A percentile compares a stretch with the other conserved stretches of the same genome.
phyloP scores from a whole-genome alignment of 2,113 vertebrate genomes.

The Glareola pratincola region DNA sequence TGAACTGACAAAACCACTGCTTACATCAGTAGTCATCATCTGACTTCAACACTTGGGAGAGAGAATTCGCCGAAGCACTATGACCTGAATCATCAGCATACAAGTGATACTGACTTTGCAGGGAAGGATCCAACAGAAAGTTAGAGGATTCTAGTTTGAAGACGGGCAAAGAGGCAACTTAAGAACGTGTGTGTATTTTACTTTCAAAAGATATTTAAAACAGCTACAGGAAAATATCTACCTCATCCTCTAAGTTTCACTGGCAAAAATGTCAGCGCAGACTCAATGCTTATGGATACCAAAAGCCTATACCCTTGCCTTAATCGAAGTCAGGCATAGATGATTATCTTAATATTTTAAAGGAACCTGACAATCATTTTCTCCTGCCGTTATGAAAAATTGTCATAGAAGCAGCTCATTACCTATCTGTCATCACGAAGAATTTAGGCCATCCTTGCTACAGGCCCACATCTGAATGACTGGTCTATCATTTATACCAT shows the following conservation, averaged over 20 bases:
- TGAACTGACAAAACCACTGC: constrained; percentile 7
- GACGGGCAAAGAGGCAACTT: neutral
- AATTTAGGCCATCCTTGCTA: neutral
- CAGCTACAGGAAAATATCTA: neutral
- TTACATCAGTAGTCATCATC: neutral
- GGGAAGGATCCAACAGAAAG: neutral
- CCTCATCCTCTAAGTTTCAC: neutral
- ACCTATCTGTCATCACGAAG: neutral
- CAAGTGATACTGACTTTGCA: rapidly evolving
- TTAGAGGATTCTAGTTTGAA: neutral
- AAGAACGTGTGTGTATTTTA: neutral
- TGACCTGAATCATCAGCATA: neutral
- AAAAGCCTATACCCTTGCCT: neutral
- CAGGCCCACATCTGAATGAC: neutral
- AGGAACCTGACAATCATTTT: neutral
- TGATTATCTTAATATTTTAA: neutral
- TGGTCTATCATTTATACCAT: neutral
- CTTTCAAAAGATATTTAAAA: neutral
- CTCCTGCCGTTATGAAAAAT: neutral
- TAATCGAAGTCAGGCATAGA: neutral
- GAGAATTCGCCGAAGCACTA: neutral
- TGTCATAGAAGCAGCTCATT: neutral
- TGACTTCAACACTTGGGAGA: neutral
- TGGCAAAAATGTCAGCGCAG: neutral
- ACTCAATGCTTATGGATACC: neutral